A percentile compares a stretch with the other conserved stretches of the same genome.
Conservation (phyloP, 2,888 invertebrate species). For the Trachelus iudaicus region DNA sequence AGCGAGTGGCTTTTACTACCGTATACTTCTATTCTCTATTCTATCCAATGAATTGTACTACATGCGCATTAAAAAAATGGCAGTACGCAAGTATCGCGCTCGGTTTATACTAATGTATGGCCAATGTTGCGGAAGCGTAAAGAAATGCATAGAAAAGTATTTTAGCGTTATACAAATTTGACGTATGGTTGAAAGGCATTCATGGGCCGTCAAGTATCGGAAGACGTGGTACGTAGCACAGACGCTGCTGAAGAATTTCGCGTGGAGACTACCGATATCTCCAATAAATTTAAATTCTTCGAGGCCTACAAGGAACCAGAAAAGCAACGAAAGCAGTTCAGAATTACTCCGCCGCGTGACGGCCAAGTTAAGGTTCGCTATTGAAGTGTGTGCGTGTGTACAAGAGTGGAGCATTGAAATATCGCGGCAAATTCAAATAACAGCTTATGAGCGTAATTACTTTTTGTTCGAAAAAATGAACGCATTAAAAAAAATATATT, state of each 20-base stretch:
- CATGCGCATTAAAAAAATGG: neutral
- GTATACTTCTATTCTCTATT: too few relatives aligned
- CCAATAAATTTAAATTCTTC: slow-evolving; percentile 90
- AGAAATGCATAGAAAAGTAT: neutral
- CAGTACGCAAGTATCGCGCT: neutral
- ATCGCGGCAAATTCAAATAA: neutral
- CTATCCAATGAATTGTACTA: too few relatives aligned
- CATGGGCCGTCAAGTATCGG: slow-evolving; percentile 69
- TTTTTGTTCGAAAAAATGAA: neutral
- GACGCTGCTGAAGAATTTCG: slow-evolving; percentile 81
- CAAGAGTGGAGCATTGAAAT: neutral
- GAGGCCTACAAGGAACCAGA: slow-evolving; percentile 85
- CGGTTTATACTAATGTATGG: neutral
- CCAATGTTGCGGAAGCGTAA: neutral
- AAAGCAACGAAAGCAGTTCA: slow-evolving; percentile 77
- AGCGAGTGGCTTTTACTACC: too few relatives aligned
- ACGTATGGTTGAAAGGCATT: slow-evolving; percentile 61
- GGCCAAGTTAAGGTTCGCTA: slow-evolving; percentile 74
- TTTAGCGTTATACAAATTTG: neutral
- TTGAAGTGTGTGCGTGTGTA: slow-evolving; percentile 7
- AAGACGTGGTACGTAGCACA: slow-evolving; percentile 80
- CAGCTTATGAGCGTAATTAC: neutral
- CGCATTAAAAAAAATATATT: neutral
- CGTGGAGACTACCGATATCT: slow-evolving; percentile 84
- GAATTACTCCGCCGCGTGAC: slow-evolving; percentile 90